phyloP scores from a whole-genome alignment of 2,888 invertebrate genomes.

The Ophioninae sp. region DNA sequence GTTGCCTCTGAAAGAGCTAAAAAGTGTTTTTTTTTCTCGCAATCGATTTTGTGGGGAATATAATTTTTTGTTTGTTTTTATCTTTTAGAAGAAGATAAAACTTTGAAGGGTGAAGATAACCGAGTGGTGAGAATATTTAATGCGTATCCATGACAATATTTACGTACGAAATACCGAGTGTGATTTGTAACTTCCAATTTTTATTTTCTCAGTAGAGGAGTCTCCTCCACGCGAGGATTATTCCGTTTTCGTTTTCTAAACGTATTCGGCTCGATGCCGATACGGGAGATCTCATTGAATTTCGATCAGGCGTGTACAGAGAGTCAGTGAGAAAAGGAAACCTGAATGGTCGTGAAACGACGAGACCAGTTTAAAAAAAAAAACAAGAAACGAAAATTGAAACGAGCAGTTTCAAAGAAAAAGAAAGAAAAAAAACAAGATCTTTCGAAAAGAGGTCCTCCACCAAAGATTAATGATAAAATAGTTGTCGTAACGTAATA shows the following conservation, averaged over 20 bases:
- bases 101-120: slow-evolving; percentile 8
- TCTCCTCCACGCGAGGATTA: neutral
- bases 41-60: too few species aligned
- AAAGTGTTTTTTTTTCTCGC: neutral
- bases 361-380: neutral
- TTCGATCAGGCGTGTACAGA: neutral
- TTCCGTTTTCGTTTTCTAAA: neutral
- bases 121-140: slow-evolving; percentile 35
- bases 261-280: neutral
- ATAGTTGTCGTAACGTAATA: neutral
- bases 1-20: too few species aligned
- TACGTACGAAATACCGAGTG: slow-evolving; percentile 56
- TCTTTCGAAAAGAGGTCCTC: slow-evolving; percentile 22
- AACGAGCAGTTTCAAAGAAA: too few species aligned
- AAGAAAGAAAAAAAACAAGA: too few species aligned
- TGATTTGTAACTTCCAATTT: slow-evolving; percentile 14
- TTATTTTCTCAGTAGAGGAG: neutral
- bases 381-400: slow-evolving; percentile 5
- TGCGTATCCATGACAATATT: slow-evolving; percentile 69
- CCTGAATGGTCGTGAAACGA: neutral
- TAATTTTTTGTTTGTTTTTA: too few species aligned
- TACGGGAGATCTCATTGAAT: neutral
- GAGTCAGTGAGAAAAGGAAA: slow-evolving; percentile 19
- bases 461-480: neutral
- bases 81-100: neutral